Conservation (phyloP, 2,797 vertebrate genomes). For the Prunella strophiata region DNA sequence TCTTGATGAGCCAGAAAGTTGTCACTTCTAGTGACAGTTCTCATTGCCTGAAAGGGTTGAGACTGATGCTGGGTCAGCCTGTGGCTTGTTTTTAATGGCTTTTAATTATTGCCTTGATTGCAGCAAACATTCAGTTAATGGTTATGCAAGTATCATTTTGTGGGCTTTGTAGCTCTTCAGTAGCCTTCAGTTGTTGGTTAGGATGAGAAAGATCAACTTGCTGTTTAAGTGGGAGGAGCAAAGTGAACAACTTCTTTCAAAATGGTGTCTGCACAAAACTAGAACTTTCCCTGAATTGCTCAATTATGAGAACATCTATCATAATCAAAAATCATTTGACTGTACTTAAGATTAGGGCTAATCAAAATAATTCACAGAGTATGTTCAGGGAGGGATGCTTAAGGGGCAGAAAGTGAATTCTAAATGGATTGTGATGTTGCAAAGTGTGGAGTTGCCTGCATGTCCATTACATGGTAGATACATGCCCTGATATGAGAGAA, state of each 20-base stretch:
- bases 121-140: neutral
- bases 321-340: neutral
- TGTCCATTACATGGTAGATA: neutral
- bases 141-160: neutral
- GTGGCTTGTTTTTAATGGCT: constrained; percentile 36
- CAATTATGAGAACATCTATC: neutral
- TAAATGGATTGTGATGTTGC: neutral
- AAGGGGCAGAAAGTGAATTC: neutral
- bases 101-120: neutral
- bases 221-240: neutral
- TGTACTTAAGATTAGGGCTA: neutral
- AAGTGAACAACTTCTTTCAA: neutral
- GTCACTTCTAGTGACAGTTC: constrained; percentile 41
- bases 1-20: constrained; percentile 62
- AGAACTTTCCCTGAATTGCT: neutral
- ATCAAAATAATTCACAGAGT: neutral
- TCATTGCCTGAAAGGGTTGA: constrained; percentile 26
- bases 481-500: neutral
- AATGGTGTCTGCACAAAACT: neutral
- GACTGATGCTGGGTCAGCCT: constrained; percentile 1
- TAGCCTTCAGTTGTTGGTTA: neutral
- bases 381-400: neutral
- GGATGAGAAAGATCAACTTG: neutral
- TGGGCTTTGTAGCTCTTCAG: neutral
- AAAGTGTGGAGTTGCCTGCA: neutral